A percentile compares a stretch with the other conserved stretches of the same genome.
Conservation (phyloP, 2,113 vertebrate genomes). For the Tapirus terrestris region DNA sequence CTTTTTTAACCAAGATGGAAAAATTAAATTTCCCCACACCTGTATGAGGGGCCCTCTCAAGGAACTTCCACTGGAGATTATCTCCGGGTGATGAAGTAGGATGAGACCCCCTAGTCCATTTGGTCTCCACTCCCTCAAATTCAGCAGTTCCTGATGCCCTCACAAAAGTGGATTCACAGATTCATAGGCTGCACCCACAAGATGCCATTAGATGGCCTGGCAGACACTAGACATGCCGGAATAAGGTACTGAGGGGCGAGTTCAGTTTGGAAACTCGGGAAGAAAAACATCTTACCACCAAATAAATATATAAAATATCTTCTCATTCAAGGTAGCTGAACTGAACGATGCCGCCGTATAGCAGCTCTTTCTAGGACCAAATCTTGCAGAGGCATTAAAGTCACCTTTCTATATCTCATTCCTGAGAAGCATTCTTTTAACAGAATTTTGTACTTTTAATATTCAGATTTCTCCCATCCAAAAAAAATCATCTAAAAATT, state of each 20-base stretch:
- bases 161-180: not conserved
- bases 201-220: constrained; percentile 12
- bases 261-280: constrained; percentile 34
- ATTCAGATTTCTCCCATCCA: not conserved
- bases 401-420: constrained; percentile 56
- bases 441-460: constrained; percentile 57
- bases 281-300: constrained; percentile 9
- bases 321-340: not conserved
- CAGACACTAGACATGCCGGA: not conserved
- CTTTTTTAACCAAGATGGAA: not conserved
- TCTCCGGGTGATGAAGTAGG: not conserved
- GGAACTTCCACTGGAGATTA: not conserved
- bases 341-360: not conserved
- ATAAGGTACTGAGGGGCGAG: not conserved
- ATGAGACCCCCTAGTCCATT: not conserved
- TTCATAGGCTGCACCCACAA: not conserved
- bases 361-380: constrained; percentile 26
- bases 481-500: not conserved
- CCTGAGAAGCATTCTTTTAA: constrained; percentile 53
- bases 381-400: not conserved
- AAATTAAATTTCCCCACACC: constrained; percentile 36
- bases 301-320: not conserved
- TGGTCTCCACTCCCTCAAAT: not conserved
- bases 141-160: not conserved
- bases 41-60: not conserved